Conservation (phyloP, 2,797 vertebrate species). For the Spinus pinus region DNA sequence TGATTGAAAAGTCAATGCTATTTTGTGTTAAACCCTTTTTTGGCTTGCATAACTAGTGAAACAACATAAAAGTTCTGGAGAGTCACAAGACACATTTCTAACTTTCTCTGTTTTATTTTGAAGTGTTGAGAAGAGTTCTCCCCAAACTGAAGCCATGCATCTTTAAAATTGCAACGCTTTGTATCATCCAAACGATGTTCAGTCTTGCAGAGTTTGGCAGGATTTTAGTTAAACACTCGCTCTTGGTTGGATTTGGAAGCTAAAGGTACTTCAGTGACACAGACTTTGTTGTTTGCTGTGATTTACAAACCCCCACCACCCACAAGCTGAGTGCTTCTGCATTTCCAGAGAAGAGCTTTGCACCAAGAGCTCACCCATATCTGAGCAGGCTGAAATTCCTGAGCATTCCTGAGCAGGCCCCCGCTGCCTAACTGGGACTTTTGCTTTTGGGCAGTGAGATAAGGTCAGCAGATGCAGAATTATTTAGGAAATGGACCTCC, state of each 20-base stretch:
- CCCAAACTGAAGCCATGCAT: background rate
- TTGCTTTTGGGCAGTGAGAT: background rate
- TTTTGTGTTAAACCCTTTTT: slow-evolving; percentile 37
- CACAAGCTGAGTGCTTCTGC: background rate
- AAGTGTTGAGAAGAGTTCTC: background rate
- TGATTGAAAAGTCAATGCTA: slow-evolving; percentile 59
- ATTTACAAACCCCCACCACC: background rate
- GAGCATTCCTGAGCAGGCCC: background rate
- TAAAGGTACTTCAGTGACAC: background rate
- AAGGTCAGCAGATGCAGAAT: slow-evolving; percentile 5
- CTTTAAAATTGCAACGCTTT: background rate
- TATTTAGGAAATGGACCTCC: background rate
- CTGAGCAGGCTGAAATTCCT: background rate
- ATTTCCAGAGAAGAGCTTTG: background rate
- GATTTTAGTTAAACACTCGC: background rate
- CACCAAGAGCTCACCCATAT: background rate
- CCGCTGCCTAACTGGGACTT: background rate
- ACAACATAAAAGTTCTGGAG: background rate
- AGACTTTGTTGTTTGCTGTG: background rate
- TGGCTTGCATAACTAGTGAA: background rate
- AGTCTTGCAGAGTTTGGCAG: background rate
- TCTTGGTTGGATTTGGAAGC: background rate
- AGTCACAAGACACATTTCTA: background rate
- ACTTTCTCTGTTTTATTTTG: slow-evolving; percentile 9
- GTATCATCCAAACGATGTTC: background rate